A percentile compares a stretch with the other conserved stretches of the same genome.
Conservation (phyloP, 2,888 invertebrate genomes). For the Philereme transversata region DNA sequence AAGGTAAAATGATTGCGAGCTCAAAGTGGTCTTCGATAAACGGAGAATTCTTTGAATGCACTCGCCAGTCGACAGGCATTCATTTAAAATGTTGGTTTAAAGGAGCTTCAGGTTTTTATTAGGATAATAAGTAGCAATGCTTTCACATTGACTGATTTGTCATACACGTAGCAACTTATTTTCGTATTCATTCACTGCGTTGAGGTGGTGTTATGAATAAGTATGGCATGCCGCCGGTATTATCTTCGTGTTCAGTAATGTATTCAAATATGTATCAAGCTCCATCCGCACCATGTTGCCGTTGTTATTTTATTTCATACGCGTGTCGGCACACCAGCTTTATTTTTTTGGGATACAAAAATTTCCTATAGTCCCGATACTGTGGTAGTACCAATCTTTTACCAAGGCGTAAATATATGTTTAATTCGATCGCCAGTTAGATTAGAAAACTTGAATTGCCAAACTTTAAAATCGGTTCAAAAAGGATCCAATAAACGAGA, state of each 20-base stretch:
- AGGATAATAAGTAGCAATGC: conserved; percentile 28
- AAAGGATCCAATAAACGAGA: neutral
- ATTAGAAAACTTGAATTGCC: neutral
- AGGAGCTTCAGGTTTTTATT: conserved; percentile 15
- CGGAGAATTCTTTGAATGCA: conserved; percentile 43
- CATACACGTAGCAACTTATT: conserved; percentile 39
- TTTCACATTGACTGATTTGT: conserved; percentile 33
- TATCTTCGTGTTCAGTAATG: conserved; percentile 80
- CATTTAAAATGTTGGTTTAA: conserved; percentile 22
- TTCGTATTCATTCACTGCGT: conserved; percentile 68
- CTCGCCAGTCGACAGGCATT: conserved; percentile 21
- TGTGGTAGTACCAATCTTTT: conserved; percentile 35
- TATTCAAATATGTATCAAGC: conserved; percentile 84
- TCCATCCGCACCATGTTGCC: conserved; percentile 76
- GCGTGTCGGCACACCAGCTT: conserved; percentile 74
- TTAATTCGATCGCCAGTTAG: conserved; percentile 19
- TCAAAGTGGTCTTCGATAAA: conserved; percentile 48
- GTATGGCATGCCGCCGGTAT: conserved; percentile 73
- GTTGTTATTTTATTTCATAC: conserved; percentile 81
- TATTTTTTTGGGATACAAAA: conserved; percentile 70
- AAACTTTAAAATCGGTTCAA: neutral
- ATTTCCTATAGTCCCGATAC: conserved; percentile 58
- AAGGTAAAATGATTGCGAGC: conserved; percentile 47
- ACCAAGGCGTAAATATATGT: conserved; percentile 33
- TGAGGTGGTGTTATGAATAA: conserved; percentile 78